Evolutionary conservation across 2,797 vertebrate species (phyloP).

Genomic region (Aselliscus stoliczkanus): DNA sequence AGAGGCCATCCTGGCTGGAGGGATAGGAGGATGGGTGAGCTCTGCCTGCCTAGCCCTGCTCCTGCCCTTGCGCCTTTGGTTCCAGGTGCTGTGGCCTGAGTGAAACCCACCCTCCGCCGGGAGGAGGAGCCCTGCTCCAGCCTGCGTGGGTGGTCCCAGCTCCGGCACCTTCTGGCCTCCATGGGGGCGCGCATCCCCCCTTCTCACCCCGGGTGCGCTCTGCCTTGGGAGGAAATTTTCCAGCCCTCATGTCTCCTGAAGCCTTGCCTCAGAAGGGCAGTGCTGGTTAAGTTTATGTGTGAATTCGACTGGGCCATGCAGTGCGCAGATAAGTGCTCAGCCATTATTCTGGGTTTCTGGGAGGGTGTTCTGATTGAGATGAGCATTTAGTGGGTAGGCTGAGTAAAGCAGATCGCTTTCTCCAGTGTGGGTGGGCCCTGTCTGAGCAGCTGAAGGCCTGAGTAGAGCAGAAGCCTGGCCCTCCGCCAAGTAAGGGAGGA

Average conservation of each 20-base stretch:
- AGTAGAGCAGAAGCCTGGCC: background rate
- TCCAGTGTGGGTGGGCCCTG: too few relatives aligned
- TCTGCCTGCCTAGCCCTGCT: background rate
- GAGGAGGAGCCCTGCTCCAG: background rate
- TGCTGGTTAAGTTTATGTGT: background rate
- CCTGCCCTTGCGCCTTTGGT: background rate
- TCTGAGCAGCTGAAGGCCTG: too few relatives aligned
- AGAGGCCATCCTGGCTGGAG: background rate
- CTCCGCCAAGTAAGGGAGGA: background rate
- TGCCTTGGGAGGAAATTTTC: fast-evolving
- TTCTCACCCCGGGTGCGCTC: background rate
- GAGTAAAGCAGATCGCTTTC: too few relatives aligned
- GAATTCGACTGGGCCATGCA: background rate
- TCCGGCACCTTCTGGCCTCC: background rate
- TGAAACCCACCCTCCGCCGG: background rate
- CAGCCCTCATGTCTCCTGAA: background rate
- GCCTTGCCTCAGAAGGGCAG: background rate
- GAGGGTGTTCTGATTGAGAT: background rate
- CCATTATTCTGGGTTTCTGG: background rate
- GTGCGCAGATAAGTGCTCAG: background rate
- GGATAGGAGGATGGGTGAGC: background rate
- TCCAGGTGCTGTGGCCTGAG: background rate
- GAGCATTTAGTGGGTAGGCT: too few relatives aligned
- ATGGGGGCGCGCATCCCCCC: fast-evolving
- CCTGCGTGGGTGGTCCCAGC: fast-evolving